Conservation (phyloP, 2,113 vertebrate genomes). For the Nanger granti region DNA sequence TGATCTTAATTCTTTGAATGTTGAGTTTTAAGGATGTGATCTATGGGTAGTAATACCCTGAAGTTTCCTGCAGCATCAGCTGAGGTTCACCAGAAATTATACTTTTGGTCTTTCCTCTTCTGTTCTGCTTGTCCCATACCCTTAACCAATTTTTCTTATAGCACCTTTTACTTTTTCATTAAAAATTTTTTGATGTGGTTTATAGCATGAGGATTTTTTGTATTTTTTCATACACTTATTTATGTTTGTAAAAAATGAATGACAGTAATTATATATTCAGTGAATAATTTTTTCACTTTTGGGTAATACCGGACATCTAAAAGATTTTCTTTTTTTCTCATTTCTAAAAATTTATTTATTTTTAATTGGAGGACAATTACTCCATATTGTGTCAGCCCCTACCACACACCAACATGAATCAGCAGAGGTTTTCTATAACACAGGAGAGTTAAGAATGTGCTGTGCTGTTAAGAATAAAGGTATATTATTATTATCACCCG, state of each 20-base stretch:
- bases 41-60: not conserved
- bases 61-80: not conserved
- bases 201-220: not conserved
- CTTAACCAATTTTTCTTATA: not conserved
- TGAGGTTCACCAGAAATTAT: not conserved
- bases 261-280: not conserved
- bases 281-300: not conserved
- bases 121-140: rapidly evolving
- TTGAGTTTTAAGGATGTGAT: not conserved
- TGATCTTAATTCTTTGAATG: not conserved
- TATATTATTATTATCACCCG: not conserved
- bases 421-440: not conserved
- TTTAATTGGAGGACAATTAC: not conserved
- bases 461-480: not conserved
- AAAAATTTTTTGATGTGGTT: not conserved
- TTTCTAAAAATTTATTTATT: not conserved
- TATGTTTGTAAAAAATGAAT: not conserved
- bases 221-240: not conserved
- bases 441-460: not conserved
- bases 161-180: not conserved
- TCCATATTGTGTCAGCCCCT: not conserved
- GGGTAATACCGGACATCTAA: not conserved
- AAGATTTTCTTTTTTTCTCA: not conserved
- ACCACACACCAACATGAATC: not conserved
- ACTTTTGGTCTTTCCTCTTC: not conserved